These are phyloP conservation scores for Pachymerium ferrugineum DNA, from an alignment of 2,888 invertebrate species.

Conservation along the genomic window DNA sequence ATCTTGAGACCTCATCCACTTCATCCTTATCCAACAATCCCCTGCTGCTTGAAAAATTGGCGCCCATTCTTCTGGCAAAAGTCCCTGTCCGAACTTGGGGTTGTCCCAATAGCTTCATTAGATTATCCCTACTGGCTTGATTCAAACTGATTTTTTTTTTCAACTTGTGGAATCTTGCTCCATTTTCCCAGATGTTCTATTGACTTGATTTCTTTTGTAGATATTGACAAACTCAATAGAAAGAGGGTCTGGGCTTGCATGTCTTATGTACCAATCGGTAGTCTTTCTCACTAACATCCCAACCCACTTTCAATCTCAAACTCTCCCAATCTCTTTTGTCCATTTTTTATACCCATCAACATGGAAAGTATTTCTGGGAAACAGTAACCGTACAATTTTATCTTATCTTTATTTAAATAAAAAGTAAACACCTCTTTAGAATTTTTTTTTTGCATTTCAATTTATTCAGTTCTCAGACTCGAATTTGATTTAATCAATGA, in stretches of 20 bases:
- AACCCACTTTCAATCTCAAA: neutral
- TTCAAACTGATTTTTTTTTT: neutral
- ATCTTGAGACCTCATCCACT: neutral
- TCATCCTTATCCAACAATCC: constrained; percentile 18
- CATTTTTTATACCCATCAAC: neutral
- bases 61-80: neutral
- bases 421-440: no score
- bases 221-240: neutral
- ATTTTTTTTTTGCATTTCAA: no score
- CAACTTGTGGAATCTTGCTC: neutral
- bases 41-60: constrained; percentile 18
- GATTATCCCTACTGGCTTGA: neutral
- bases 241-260: neutral
- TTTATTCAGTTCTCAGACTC: no score
- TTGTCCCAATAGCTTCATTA: constrained; percentile 12
- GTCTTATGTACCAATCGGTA: neutral
- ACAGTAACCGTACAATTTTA: neutral
- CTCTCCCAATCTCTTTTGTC: neutral
- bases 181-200: no score
- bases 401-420: neutral
- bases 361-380: neutral
- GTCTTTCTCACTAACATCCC: neutral
- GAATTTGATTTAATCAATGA: no score
- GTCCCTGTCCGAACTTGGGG: constrained; percentile 5
- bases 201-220: neutral